These are phyloP conservation scores for Microcebus jonahi DNA, from an alignment of 2,113 vertebrate species.

Conservation along the genomic window DNA sequence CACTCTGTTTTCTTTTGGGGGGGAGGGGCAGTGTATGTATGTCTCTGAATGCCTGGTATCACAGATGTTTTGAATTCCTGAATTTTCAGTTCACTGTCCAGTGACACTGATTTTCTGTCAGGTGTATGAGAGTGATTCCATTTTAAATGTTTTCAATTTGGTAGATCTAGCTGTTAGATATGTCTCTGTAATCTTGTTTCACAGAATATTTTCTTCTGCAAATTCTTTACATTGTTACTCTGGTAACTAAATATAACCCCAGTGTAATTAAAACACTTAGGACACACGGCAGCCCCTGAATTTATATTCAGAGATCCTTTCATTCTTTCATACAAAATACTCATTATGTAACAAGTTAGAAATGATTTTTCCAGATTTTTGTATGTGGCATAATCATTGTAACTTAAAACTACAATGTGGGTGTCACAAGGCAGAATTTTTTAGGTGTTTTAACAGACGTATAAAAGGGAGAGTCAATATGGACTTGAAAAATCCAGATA, in stretches of 20 bases:
- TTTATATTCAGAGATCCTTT: not conserved
- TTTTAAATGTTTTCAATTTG: not conserved
- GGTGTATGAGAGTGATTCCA: not conserved
- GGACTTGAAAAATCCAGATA: not conserved
- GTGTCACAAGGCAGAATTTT: constrained; percentile 22
- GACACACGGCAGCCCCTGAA: not conserved
- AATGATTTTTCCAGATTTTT: not conserved
- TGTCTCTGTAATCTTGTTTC: not conserved
- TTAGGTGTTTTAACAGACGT: not conserved
- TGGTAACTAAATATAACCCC: not conserved
- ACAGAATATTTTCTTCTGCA: not conserved
- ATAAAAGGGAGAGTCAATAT: not conserved
- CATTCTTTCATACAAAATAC: not conserved
- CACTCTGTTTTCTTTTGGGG: not conserved
- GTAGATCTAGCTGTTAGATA: not conserved
- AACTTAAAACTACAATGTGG: constrained; percentile 19
- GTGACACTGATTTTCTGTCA: not conserved
- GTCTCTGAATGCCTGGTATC: not conserved
- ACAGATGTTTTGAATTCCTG: constrained; percentile 27
- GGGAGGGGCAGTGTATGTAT: not conserved
- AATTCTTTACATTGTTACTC: constrained; percentile 11
- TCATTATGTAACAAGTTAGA: constrained; percentile 26
- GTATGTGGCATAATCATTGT: constrained; percentile 21
- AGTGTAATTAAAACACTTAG: constrained; percentile 39
- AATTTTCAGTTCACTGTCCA: not conserved